Percentiles rank a stretch among this genome's conserved stretches.
These are phyloP conservation scores for Pantherophis guttatus DNA, from an alignment of 2,113 vertebrate genomes.

Conservation along the genomic window DNA sequence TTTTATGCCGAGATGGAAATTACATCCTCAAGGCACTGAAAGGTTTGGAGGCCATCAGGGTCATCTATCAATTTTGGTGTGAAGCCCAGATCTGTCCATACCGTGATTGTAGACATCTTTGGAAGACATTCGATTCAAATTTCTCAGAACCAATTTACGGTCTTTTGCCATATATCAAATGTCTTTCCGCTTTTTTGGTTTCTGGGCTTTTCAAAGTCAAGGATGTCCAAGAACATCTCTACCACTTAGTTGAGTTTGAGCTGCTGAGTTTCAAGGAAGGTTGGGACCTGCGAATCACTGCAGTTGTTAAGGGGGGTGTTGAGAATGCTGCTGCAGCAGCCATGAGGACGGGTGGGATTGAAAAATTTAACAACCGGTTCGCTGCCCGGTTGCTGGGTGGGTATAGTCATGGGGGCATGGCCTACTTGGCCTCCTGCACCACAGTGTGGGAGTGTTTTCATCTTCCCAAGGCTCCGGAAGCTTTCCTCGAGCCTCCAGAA, in stretches of 20 bases:
- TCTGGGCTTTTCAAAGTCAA: neutral
- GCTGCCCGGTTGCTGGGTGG: too few relatives aligned
- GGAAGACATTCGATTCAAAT: neutral
- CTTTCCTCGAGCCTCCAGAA: too few relatives aligned
- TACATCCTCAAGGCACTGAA: neutral
- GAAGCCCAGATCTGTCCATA: neutral
- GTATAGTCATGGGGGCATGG: too few relatives aligned
- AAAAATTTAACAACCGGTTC: too few relatives aligned
- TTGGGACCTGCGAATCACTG: too few relatives aligned
- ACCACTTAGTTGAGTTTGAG: neutral
- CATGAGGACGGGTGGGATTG: too few relatives aligned
- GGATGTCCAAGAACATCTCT: neutral
- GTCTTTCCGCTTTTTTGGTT: neutral
- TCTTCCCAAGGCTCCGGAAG: too few relatives aligned
- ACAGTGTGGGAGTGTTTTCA: too few relatives aligned
- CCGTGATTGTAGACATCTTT: neutral
- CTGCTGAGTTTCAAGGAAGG: neutral
- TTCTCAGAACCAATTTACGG: neutral
- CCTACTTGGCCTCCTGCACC: too few relatives aligned
- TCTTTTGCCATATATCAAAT: neutral
- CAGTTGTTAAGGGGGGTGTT: too few relatives aligned
- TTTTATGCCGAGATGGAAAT: neutral
- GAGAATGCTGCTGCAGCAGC: too few relatives aligned
- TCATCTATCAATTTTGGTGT: neutral
- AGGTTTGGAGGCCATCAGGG: neutral